Conservation (phyloP, 2,113 vertebrate species). For the Eulemur rufifrons region DNA sequence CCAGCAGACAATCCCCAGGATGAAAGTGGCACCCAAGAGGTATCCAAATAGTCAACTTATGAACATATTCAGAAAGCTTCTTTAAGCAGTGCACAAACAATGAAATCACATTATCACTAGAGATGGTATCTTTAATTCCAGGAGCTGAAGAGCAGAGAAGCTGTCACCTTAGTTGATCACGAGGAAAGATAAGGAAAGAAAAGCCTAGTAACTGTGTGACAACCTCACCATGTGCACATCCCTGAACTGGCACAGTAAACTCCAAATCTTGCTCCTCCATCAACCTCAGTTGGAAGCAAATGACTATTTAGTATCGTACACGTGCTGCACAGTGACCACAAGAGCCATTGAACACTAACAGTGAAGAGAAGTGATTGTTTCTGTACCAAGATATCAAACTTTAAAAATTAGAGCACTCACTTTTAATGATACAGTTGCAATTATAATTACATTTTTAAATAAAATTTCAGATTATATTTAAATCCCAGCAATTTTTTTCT, state of each 20-base stretch:
- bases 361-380: neutral
- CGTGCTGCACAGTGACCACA: neutral
- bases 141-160: neutral
- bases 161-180: neutral
- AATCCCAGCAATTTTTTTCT: neutral
- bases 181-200: constrained; percentile 16
- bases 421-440: neutral
- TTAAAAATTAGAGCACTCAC: neutral
- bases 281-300: neutral
- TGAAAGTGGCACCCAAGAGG: neutral
- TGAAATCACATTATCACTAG: neutral
- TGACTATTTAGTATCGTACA: no score
- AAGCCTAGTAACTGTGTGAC: neutral
- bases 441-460: neutral
- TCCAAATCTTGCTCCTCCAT: neutral
- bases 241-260: neutral
- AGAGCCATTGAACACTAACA: neutral
- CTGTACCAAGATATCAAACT: neutral
- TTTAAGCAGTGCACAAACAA: neutral
- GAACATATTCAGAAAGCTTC: neutral
- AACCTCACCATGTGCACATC: neutral
- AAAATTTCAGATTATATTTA: neutral
- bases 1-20: neutral
- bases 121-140: constrained; percentile 11
- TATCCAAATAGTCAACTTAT: neutral